Evolutionary conservation across 2,888 invertebrate species (phyloP).

Genomic region (Thereva unica): DNA sequence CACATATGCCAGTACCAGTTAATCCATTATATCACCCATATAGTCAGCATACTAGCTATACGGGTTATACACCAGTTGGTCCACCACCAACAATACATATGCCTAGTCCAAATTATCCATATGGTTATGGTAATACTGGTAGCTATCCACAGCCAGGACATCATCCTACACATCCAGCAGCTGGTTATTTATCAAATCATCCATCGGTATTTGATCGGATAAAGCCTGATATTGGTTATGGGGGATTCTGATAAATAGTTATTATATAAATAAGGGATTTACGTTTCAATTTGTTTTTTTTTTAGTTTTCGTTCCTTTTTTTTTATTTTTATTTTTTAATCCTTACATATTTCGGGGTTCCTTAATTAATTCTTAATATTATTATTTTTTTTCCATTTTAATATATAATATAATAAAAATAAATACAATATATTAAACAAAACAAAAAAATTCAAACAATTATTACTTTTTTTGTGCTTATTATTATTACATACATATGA

Average conservation of each 20-base stretch:
- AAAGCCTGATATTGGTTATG: constrained; percentile 62
- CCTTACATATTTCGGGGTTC: not conserved
- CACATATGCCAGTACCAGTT: constrained; percentile 59
- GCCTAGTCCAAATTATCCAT: constrained; percentile 72
- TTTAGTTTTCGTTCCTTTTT: not conserved
- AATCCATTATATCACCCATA: constrained; percentile 59
- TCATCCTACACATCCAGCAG: constrained; percentile 36
- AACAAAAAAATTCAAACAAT: no score
- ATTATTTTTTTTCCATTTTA: no score
- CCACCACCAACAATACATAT: constrained; percentile 66
- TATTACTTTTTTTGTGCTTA: no score
- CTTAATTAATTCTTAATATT: no score
- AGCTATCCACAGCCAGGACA: constrained; percentile 32
- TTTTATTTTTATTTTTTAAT: not conserved
- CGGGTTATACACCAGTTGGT: constrained; percentile 49
- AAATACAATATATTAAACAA: no score
- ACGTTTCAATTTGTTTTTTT: no score
- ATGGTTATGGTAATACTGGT: constrained; percentile 55
- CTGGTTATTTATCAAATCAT: constrained; percentile 55
- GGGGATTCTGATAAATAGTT: constrained; percentile 58
- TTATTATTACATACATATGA: no score
- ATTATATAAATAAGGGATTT: no score
- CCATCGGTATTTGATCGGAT: constrained; percentile 59
- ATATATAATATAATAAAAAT: no score
- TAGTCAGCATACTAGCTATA: constrained; percentile 50